Evolutionary conservation across 2,113 vertebrate species (phyloP).

Genomic region (Etheostoma cragini): DNA sequence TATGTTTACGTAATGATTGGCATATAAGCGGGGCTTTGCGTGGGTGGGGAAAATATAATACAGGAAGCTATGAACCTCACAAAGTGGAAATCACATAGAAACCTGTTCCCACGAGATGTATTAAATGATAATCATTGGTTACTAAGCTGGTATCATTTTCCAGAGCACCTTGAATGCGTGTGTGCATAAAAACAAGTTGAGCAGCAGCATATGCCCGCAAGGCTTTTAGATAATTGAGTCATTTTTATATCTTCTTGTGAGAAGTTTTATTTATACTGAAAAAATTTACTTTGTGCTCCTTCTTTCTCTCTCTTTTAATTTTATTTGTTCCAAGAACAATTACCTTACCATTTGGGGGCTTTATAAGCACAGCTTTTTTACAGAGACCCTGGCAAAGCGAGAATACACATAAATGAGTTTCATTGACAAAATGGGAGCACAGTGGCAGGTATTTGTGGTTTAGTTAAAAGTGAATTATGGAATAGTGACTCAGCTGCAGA

Average conservation of each 20-base stretch:
- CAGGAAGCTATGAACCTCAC: slow-evolving; percentile 47
- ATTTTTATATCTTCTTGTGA: slow-evolving; percentile 69
- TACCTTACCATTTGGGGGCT: slow-evolving; percentile 57
- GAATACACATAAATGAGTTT: slow-evolving; percentile 74
- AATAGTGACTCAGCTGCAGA: slow-evolving; percentile 73
- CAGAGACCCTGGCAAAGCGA: slow-evolving; percentile 61
- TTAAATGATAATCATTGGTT: slow-evolving; percentile 71
- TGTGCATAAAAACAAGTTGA: slow-evolving; percentile 55
- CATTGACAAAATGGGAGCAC: slow-evolving; percentile 78
- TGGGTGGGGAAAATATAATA: slow-evolving; percentile 56
- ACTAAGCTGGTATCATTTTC: slow-evolving; percentile 57
- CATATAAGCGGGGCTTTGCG: slow-evolving; percentile 12
- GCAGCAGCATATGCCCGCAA: slow-evolving; percentile 40
- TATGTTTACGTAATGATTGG: slow-evolving; percentile 18
- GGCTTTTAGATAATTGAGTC: slow-evolving; percentile 61
- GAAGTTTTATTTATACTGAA: slow-evolving; percentile 53
- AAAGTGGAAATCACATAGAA: slow-evolving; percentile 54
- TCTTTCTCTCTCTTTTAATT: slow-evolving; percentile 31
- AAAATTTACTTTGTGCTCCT: slow-evolving; percentile 51
- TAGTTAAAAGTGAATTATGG: slow-evolving; percentile 77
- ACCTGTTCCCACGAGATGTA: slow-evolving; percentile 55
- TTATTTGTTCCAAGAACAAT: slow-evolving; percentile 41
- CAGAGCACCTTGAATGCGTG: slow-evolving; percentile 42
- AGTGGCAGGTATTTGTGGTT: slow-evolving; percentile 69
- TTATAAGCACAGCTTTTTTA: slow-evolving; percentile 63